A percentile compares a stretch with the other conserved stretches of the same genome.
Conservation (phyloP, 2,888 invertebrate species). For the Tryphoninae sp. region DNA sequence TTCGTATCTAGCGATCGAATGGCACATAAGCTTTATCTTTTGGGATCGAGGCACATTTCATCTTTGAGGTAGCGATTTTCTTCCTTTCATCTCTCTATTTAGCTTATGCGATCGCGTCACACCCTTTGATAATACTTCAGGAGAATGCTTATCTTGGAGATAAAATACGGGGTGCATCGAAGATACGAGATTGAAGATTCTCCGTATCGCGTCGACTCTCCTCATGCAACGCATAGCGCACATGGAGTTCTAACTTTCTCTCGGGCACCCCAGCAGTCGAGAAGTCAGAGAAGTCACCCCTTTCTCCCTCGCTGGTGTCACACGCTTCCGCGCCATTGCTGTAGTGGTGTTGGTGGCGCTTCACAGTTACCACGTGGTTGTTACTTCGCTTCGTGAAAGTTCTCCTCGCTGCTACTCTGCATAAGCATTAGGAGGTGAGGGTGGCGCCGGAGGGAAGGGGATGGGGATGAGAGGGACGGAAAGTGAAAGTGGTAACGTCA, state of each 20-base stretch:
- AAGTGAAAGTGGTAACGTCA: constrained; percentile 78
- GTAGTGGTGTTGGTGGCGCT: constrained; percentile 38
- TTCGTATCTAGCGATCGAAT: constrained; percentile 27
- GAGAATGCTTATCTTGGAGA: background rate
- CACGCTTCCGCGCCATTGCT: constrained; percentile 31
- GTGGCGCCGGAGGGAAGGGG: too few species aligned
- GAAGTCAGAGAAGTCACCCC: constrained; percentile 46
- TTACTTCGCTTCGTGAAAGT: constrained; percentile 76
- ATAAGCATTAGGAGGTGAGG: constrained; percentile 76
- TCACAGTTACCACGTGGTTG: constrained; percentile 64
- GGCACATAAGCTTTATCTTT: constrained; percentile 2
- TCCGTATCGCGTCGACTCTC: constrained; percentile 59
- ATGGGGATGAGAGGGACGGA: constrained; percentile 76
- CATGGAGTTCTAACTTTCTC: constrained; percentile 64
- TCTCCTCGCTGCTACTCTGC: constrained; percentile 74
- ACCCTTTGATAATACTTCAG: background rate
- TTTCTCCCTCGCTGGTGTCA: constrained; percentile 41
- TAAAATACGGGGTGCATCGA: background rate
- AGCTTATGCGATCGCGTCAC: background rate
- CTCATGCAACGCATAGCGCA: constrained; percentile 61
- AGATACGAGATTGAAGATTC: constrained; percentile 44
- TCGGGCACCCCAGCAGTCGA: constrained; percentile 50
- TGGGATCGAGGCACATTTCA: constrained; percentile 16
- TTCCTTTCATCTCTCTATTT: constrained; percentile 7
- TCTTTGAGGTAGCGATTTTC: background rate